Evolutionary conservation across 2,113 vertebrate species (phyloP).

Genomic region (Scomber scombrus): DNA sequence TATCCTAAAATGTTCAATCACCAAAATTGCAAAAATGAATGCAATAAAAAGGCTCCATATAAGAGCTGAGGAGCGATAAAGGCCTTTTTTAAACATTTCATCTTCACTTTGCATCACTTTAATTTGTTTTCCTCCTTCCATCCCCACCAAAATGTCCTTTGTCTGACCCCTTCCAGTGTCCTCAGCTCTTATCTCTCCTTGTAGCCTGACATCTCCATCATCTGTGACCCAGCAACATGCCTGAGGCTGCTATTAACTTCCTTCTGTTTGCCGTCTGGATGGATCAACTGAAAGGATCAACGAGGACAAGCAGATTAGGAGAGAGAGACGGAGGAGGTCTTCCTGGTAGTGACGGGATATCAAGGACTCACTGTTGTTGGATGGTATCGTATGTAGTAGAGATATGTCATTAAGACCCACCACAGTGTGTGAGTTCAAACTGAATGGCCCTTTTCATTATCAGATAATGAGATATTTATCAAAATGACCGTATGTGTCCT

Average conservation of each 20-base stretch:
- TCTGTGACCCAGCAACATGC: constrained; percentile 35
- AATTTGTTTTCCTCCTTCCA: not conserved
- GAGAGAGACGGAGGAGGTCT: constrained; percentile 6
- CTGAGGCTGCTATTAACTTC: constrained; percentile 67
- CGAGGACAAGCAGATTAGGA: constrained; percentile 34
- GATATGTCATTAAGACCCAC: constrained; percentile 10
- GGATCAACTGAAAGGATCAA: constrained; percentile 53
- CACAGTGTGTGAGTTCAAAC: constrained; percentile 8
- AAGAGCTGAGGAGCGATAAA: not conserved
- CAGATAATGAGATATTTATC: constrained; percentile 64
- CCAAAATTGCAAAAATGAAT: not conserved
- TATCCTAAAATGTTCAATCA: not conserved
- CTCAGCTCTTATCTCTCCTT: constrained; percentile 19
- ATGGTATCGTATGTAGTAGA: not conserved
- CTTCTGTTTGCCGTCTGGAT: constrained; percentile 65
- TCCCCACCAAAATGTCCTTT: constrained; percentile 13
- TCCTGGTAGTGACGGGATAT: constrained; percentile 17
- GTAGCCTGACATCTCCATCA: constrained; percentile 46
- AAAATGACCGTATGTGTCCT: constrained; percentile 28
- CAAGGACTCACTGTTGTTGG: constrained; percentile 26
- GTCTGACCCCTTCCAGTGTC: constrained; percentile 11
- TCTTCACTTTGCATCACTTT: not conserved
- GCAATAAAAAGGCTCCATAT: not conserved
- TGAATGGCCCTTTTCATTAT: constrained; percentile 32
- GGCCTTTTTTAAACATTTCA: not conserved